Evolutionary conservation across 2,888 invertebrate genomes (phyloP), one percentile per base, ranked within the genome.

Genomic region (Pollenia griseotomentosa): DNA sequence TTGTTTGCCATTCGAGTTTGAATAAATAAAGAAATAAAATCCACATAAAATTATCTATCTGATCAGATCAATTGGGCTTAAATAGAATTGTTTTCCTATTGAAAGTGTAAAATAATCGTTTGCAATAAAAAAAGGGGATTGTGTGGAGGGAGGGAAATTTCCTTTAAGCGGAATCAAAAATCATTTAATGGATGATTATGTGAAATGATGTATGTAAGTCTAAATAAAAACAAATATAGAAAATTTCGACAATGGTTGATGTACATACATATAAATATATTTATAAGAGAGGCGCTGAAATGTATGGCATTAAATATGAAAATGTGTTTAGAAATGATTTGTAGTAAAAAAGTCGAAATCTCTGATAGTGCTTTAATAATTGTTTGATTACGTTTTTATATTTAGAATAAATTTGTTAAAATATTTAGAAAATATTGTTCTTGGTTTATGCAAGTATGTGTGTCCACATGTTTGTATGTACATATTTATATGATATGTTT

Each of bases 31-130:
- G 19, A 51, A 75, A 61, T 19, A 12, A 55, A 81, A 74, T 19
- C 57, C 46, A 51, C 19, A 71, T 42, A 55, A 65, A 61, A 74
- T 48, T 78, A 14, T 33, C 33, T 33, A 82, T 86, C 78, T 68
- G 81, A 86, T 86, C 86, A 75, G 82, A 82, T 70, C 40, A 78
- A 73, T 66, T 66, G 57, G 46, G 23, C 23, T 16, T 48, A 55
- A 74, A 78, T 57, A 55, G 14, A 16, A 46, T 65, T 44, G 16
- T 65, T 71, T 75, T 75, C 46, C 42, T n/a, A 71, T 11, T 53
- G 68, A 33, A 46, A 83, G 14, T 63, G 74, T 73, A 65, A 57
- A 65, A 74, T 73, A 59, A 23, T 53, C 44, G 51, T 12, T 79
- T 48, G 3, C 16, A 8, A 46, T 1, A 40, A 1, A 7, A 23